A percentile compares a stretch with the other conserved stretches of the same genome.
phyloP scores from a whole-genome alignment of 2,888 invertebrate species.

The Electrophaes corylata region DNA sequence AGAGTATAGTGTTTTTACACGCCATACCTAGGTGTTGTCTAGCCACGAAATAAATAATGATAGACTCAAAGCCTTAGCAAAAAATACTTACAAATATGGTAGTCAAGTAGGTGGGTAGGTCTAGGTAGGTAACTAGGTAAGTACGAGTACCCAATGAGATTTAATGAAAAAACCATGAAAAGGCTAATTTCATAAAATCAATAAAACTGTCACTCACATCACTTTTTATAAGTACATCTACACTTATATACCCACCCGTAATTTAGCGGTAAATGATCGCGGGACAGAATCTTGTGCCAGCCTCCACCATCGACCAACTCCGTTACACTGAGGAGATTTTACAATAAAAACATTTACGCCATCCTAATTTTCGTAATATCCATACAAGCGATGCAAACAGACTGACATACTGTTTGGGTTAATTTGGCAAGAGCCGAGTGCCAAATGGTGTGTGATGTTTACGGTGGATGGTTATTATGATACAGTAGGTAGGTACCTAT shows the following conservation, averaged over 20 bases:
- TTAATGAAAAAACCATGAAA: not conserved
- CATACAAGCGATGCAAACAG: constrained; percentile 49
- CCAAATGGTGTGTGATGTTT: constrained; percentile 50
- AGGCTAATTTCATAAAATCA: not conserved
- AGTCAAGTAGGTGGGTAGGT: no score
- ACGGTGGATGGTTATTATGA: constrained; percentile 15
- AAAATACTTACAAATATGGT: constrained; percentile 9
- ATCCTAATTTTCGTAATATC: constrained; percentile 66
- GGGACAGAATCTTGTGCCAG: constrained; percentile 50
- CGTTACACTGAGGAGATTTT: constrained; percentile 60
- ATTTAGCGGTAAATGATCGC: constrained; percentile 32
- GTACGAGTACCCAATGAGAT: not conserved
- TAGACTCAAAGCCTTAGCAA: not conserved
- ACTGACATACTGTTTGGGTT: constrained; percentile 57
- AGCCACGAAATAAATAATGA: no score
- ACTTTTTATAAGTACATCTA: constrained; percentile 25
- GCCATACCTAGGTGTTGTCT: no score
- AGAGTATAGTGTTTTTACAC: no score
- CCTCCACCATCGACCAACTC: constrained; percentile 62
- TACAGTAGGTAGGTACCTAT: constrained; percentile 1
- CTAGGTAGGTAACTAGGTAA: not conserved
- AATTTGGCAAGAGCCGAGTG: constrained; percentile 65
- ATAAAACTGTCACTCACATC: constrained; percentile 12
- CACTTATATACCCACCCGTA: constrained; percentile 35
- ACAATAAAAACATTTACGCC: constrained; percentile 71